These are phyloP conservation scores for Erethizon dorsatum DNA, from an alignment of 2,797 vertebrate species.

Conservation along the genomic window DNA sequence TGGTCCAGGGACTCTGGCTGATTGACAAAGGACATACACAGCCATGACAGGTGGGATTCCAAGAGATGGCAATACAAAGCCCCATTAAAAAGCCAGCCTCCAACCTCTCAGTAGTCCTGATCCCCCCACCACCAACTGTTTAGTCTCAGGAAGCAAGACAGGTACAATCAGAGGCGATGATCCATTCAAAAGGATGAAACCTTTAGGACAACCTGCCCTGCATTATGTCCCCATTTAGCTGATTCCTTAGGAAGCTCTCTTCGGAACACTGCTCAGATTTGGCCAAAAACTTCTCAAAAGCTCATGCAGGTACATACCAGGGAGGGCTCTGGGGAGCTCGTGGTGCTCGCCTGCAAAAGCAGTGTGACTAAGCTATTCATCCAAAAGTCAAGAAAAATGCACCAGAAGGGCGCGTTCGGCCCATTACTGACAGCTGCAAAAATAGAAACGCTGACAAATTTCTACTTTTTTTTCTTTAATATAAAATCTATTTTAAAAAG, in stretches of 20 bases:
- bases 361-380: neutral
- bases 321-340: too few species aligned
- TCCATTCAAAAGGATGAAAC: neutral
- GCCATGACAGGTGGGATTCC: neutral
- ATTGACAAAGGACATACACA: neutral
- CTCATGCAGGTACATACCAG: neutral
- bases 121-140: neutral
- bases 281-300: neutral
- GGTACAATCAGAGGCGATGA: neutral
- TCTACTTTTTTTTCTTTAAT: slow-evolving; percentile 8
- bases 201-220: neutral
- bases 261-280: neutral
- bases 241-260: neutral
- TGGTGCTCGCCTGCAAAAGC: neutral
- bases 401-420: neutral
- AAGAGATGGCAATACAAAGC: neutral
- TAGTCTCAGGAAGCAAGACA: neutral
- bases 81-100: neutral
- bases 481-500: neutral
- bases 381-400: neutral
- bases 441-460: neutral
- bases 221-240: neutral
- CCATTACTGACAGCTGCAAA: neutral
- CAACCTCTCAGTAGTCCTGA: neutral
- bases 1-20: neutral